Evolutionary conservation across 2,113 vertebrate species (phyloP).

Genomic region (Nematolebias whitei): DNA sequence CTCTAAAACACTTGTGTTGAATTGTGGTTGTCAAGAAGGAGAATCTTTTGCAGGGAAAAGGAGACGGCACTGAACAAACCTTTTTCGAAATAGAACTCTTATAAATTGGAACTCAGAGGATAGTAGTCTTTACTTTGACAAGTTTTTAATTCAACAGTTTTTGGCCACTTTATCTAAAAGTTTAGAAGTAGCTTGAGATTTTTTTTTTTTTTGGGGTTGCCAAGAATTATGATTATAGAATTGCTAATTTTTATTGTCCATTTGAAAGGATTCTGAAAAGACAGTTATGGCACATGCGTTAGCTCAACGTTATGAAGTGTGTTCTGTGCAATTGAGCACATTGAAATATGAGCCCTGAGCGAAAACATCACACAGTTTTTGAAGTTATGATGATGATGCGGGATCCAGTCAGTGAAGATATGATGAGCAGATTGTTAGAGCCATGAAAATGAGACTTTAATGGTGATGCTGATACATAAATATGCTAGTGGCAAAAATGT

Average conservation of each 20-base stretch:
- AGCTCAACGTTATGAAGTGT: slow-evolving; percentile 1
- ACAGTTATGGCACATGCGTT: slow-evolving; percentile 18
- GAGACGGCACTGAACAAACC: neutral
- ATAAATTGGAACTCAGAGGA: slow-evolving; percentile 39
- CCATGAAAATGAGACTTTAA: slow-evolving; percentile 44
- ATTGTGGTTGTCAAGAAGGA: slow-evolving; percentile 42
- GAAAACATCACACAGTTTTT: neutral
- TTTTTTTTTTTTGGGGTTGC: slow-evolving; percentile 13
- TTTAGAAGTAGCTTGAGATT: slow-evolving; percentile 61
- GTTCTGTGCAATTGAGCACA: slow-evolving; percentile 16
- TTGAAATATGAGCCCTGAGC: neutral
- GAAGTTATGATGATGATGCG: slow-evolving; percentile 13
- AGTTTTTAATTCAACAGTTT: no score
- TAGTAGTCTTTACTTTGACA: slow-evolving; percentile 7
- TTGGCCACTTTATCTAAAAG: slow-evolving; percentile 2
- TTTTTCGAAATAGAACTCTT: slow-evolving; percentile 41
- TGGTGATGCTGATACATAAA: slow-evolving; percentile 34
- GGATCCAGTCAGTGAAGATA: slow-evolving; percentile 22
- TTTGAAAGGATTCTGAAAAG: slow-evolving; percentile 22
- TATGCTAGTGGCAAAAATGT: slow-evolving; percentile 5
- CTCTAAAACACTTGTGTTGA: slow-evolving; percentile 45
- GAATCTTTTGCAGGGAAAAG: slow-evolving; percentile 27
- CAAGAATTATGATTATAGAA: slow-evolving; percentile 45
- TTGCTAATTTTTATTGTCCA: slow-evolving; percentile 9
- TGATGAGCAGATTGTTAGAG: slow-evolving; percentile 39